Conservation (phyloP, 92 coral and sea anemone genomes). For the Epizoanthus scotinus region DNA sequence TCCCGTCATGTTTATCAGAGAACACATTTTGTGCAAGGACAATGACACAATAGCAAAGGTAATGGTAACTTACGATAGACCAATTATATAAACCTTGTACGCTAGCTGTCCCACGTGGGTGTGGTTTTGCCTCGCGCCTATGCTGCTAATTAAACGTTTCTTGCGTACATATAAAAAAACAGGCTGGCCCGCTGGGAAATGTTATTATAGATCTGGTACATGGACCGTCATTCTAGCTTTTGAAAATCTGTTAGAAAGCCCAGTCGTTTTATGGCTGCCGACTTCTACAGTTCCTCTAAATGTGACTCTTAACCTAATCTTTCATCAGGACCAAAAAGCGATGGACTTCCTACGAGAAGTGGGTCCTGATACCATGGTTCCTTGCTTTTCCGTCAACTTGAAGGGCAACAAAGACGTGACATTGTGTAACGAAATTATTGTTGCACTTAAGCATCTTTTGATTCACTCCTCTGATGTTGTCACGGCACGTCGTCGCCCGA, state of each 20-base stretch:
- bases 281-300: neutral
- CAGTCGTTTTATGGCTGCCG: neutral
- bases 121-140: too few relatives aligned
- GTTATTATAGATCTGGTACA: neutral
- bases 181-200: too few relatives aligned
- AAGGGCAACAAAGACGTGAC: constrained; percentile 49
- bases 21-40: constrained; percentile 61
- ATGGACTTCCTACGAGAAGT: constrained; percentile 54
- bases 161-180: too few relatives aligned
- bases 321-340: constrained; percentile 58
- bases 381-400: constrained; percentile 63
- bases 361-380: constrained; percentile 73
- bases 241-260: neutral
- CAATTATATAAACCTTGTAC: constrained; percentile 25
- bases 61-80: constrained; percentile 13
- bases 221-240: neutral
- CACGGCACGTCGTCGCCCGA: constrained; percentile 61
- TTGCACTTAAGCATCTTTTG: constrained; percentile 34
- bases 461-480: constrained; percentile 41
- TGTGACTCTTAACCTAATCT: neutral
- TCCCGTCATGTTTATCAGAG: constrained; percentile 59
- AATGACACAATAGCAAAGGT: constrained; percentile 40
- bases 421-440: constrained; percentile 49
- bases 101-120: neutral
- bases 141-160: too few relatives aligned